phyloP scores from a whole-genome alignment of 1,140 invertebrate species.

The Yoshiicerus persimilis region DNA sequence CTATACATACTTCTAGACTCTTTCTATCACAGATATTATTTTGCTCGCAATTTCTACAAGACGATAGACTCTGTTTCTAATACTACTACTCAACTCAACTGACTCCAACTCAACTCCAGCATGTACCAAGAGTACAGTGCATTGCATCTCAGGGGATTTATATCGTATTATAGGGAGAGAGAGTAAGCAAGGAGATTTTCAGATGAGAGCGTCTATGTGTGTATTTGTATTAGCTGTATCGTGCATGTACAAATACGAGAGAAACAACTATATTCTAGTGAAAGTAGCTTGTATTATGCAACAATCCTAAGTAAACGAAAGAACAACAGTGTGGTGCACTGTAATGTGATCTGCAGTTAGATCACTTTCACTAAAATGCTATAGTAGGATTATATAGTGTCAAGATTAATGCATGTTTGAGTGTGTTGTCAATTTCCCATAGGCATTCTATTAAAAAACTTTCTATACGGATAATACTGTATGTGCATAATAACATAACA shows the following conservation, averaged over 20 bases:
- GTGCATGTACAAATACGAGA: not conserved
- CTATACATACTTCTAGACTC: not conserved
- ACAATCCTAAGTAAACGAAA: not conserved
- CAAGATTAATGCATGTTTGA: constrained; percentile 20
- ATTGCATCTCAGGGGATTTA: not conserved
- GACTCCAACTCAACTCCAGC: too few relatives aligned
- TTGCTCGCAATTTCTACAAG: not conserved
- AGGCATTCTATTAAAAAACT: not conserved
- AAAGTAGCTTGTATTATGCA: not conserved
- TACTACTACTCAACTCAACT: not conserved
- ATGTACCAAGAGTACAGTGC: not conserved
- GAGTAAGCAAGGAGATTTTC: not conserved
- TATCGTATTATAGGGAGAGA: not conserved
- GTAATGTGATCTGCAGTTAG: not conserved
- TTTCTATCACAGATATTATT: not conserved
- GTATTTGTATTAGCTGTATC: too few relatives aligned
- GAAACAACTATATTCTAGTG: not conserved
- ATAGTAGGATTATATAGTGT: not conserved
- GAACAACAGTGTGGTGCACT: not conserved
- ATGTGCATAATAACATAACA: not conserved
- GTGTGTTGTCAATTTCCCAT: constrained; percentile 16
- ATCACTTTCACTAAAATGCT: not conserved
- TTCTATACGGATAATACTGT: not conserved
- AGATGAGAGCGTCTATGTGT: not conserved
- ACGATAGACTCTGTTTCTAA: not conserved